Conservation (phyloP, 1,140 invertebrate genomes). For the Listronotus bonariensis region DNA sequence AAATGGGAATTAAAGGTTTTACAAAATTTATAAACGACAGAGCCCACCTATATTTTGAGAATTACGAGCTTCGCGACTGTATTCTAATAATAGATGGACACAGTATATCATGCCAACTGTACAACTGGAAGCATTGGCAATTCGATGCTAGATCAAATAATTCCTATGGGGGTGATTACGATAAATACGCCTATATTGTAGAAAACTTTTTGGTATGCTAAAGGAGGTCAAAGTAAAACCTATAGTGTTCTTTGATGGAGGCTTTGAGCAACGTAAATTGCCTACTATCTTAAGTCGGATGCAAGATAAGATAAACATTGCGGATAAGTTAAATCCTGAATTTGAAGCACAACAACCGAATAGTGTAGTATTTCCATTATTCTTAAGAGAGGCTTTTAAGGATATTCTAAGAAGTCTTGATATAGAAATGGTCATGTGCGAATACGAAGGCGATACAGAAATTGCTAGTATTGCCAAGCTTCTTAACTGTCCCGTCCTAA, state of each 20-base stretch:
- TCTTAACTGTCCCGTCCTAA: conserved; percentile 81
- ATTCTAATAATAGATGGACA: conserved; percentile 83
- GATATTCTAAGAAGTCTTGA: conserved; percentile 67
- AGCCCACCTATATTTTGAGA: conserved; percentile 66
- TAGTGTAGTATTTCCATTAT: conserved; percentile 65
- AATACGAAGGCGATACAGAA: conserved; percentile 87
- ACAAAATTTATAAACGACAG: conserved; percentile 77
- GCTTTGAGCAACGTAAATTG: conserved; percentile 75
- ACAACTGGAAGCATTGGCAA: conserved; percentile 61
- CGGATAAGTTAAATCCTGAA: conserved; percentile 57
- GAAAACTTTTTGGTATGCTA: conserved; percentile 74
- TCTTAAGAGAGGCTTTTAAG: conserved; percentile 74
- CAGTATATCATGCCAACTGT: conserved; percentile 75
- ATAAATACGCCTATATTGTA: conserved; percentile 68
- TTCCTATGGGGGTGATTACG: conserved; percentile 86
- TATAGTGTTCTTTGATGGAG: conserved; percentile 83
- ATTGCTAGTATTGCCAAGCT: conserved; percentile 77
- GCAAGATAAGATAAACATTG: conserved; percentile 64
- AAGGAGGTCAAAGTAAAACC: conserved; percentile 73
- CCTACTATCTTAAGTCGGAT: conserved; percentile 69
- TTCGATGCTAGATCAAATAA: conserved; percentile 58
- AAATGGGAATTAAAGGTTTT: conserved; percentile 82
- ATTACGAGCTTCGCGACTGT: conserved; percentile 69
- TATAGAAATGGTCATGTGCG: conserved; percentile 69
- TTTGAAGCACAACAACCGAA: conserved; percentile 56